A percentile compares a stretch with the other conserved stretches of the same genome.
phyloP scores from a whole-genome alignment of 2,888 invertebrate genomes.

The Periphyllus acericola region DNA sequence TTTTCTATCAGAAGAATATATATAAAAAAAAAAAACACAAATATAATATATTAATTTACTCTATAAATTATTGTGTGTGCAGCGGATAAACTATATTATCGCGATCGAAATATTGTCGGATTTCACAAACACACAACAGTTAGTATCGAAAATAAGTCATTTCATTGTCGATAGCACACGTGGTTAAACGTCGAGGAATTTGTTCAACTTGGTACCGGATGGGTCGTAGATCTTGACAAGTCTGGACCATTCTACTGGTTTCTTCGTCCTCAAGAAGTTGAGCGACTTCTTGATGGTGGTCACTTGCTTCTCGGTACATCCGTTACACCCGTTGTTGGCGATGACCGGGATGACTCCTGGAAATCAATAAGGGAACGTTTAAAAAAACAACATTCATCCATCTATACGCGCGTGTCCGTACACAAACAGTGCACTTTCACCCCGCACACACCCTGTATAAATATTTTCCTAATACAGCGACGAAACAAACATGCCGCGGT shows the following conservation, averaged over 20 bases:
- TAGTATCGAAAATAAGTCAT: not conserved
- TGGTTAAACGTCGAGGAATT: conserved; percentile 36
- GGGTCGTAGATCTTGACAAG: conserved; percentile 56
- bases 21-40: not conserved
- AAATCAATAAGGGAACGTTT: not conserved
- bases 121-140: not conserved
- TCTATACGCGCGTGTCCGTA: too few relatives aligned
- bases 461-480: too few relatives aligned
- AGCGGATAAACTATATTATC: not conserved
- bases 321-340: conserved; percentile 44
- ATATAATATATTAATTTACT: not conserved
- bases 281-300: conserved; percentile 48
- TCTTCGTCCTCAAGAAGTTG: conserved; percentile 44
- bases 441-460: too few relatives aligned
- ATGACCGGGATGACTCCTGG: conserved; percentile 57
- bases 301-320: conserved; percentile 42
- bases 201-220: conserved; percentile 51
- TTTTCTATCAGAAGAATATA: not conserved
- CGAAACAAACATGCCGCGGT: not conserved
- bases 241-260: conserved; percentile 23
- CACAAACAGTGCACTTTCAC: too few relatives aligned
- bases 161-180: not conserved
- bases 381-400: not conserved
- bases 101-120: not conserved
- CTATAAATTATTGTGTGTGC: not conserved